Evolutionary conservation across 2,888 invertebrate species (phyloP), one percentile per base, ranked within the genome.

Genomic region (Cynaeus angustus): DNA sequence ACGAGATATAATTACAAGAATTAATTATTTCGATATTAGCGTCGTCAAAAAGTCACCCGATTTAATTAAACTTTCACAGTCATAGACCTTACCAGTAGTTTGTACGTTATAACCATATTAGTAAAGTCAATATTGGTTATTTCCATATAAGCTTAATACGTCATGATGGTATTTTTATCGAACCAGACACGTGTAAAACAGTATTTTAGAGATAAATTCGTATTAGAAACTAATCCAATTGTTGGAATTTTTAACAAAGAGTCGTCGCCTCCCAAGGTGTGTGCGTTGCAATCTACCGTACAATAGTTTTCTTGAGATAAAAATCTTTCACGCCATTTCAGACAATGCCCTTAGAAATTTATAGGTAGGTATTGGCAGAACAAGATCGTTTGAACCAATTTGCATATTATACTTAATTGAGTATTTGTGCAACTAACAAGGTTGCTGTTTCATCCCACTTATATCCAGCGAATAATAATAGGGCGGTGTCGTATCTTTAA

Each of bases 91-190:
- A 53, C 66, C 66, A 61, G 55, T 59, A 70, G 58, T 33, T 37
- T 41, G 64, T 56, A 13, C 16, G 46, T 58, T 52, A 33, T 46
- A 45, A 43, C 70, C 70, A 70, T 70, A 70, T 70, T 66, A 66
- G 70, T 59, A 70, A 70, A 48, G 66, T 61, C 50, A 70, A 66
- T 70, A 70, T 70, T 70, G 46, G 59, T 68, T 70, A 61, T 66
- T 70, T 45, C 61, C 66, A 55, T 66, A 70, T 70, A 45, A 52
- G 66, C 26, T 26, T 53, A 33, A 61, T 26, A 14, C 61, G 55
- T 52, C 55, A 55, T 10, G 55, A 16, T 10, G 53, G 70, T 46
- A 55, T 55, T 59, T 59, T 59, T 66, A 46, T 62, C 21, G 12
- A 65, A 70, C 52, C 52, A 45, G 59, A 69, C 65, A 69, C 55